Evolutionary conservation across 1,140 invertebrate genomes (phyloP).

Genomic region (Belonocnema kinseyi): DNA sequence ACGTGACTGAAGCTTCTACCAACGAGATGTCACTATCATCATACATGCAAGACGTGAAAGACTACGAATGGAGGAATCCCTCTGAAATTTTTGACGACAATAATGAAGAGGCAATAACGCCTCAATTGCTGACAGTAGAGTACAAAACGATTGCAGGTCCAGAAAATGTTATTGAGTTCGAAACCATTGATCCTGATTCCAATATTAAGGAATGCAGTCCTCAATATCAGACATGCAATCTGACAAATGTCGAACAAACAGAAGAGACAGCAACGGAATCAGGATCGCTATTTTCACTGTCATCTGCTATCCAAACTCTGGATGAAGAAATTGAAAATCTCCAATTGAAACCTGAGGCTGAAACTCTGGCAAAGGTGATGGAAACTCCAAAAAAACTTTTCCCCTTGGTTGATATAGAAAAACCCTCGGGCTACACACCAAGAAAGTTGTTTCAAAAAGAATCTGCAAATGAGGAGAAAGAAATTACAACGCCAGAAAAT

Average conservation of each 20-base stretch:
- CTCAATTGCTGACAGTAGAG: no score
- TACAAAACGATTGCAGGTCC: no score
- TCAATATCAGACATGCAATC: no score
- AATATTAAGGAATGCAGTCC: no score
- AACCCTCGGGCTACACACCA: conserved; percentile 2
- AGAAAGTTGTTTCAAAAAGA: not conserved
- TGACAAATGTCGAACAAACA: conserved; percentile 27
- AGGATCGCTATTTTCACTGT: conserved; percentile 1
- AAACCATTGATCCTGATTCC: no score
- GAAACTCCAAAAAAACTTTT: not conserved
- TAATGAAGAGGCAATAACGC: no score
- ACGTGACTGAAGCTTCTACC: not conserved
- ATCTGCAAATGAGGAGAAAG: not conserved
- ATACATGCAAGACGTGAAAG: not conserved
- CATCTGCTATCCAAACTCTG: conserved; percentile 37
- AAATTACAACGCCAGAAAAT: not conserved
- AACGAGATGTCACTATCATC: not conserved
- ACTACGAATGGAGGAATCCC: no score
- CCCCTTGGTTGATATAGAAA: not conserved
- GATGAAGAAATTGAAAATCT: conserved; percentile 38
- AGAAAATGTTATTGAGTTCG: no score
- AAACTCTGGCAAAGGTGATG: not conserved
- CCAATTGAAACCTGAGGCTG: conserved; percentile 20
- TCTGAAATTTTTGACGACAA: not conserved
- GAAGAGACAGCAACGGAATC: conserved; percentile 25